These are phyloP conservation scores for Megathymus violae DNA, from an alignment of 1,140 invertebrate genomes.

Conservation along the genomic window DNA sequence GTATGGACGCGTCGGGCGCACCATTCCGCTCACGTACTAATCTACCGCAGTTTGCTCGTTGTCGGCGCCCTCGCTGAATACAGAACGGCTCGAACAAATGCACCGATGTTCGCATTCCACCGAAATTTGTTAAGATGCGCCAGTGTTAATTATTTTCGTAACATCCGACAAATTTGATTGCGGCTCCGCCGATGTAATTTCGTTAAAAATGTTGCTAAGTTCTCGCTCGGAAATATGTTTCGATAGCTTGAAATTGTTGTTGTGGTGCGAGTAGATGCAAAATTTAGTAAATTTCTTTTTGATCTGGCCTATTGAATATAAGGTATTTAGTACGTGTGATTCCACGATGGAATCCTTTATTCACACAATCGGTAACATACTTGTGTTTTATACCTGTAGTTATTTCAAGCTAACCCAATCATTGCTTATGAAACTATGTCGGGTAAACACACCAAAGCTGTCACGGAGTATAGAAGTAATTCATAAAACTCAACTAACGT, in stretches of 20 bases:
- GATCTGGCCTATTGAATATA: too few relatives aligned
- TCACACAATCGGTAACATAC: background rate
- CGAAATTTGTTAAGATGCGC: conserved; percentile 34
- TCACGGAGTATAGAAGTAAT: background rate
- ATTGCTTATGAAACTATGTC: background rate
- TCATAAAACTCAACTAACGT: background rate
- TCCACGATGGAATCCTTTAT: too few relatives aligned
- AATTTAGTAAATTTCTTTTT: background rate
- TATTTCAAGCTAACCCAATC: conserved; percentile 5
- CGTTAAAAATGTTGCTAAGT: conserved; percentile 1
- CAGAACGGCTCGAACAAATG: conserved; percentile 20
- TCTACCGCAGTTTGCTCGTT: conserved; percentile 47
- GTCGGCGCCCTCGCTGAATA: conserved; percentile 36
- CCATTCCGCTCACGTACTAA: conserved; percentile 43
- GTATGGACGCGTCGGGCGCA: conserved; percentile 24
- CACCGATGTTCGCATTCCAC: conserved; percentile 14
- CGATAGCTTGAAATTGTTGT: background rate
- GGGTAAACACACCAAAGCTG: conserved; percentile 3
- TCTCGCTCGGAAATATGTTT: background rate
- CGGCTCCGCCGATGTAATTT: conserved; percentile 1
- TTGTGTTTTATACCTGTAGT: background rate
- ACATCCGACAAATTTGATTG: conserved; percentile 18
- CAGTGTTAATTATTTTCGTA: conserved; percentile 26
- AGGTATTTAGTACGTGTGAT: too few relatives aligned
- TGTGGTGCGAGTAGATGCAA: background rate